phyloP scores from a whole-genome alignment of 2,113 vertebrate species.

The Poecilia latipinna region DNA sequence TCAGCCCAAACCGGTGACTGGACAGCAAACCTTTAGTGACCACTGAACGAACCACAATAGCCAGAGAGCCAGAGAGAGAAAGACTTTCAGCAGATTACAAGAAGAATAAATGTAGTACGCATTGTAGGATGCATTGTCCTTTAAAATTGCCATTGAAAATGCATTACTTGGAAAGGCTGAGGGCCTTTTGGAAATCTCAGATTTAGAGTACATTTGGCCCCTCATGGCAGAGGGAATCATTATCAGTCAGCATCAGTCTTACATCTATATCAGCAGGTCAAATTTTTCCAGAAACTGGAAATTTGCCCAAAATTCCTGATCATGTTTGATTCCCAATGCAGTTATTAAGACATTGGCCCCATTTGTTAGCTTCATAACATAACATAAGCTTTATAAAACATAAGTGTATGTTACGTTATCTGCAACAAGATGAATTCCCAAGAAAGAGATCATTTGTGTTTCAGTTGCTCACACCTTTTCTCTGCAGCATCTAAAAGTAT shows the following conservation, averaged over 20 bases:
- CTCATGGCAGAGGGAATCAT: no score
- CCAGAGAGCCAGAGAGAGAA: no score
- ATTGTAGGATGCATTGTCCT: no score
- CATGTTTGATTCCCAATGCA: not conserved
- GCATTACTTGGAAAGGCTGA: not conserved
- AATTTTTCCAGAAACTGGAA: not conserved
- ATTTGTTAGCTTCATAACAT: not conserved
- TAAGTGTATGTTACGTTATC: not conserved
- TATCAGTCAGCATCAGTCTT: not conserved
- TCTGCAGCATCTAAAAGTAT: slow-evolving; percentile 83
- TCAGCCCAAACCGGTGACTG: no score
- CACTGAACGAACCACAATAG: not conserved
- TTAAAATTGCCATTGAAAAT: no score
- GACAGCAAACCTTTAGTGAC: not conserved
- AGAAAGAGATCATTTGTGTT: not conserved
- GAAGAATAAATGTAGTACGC: no score
- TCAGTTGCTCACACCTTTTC: slow-evolving; percentile 81
- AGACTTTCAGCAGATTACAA: no score
- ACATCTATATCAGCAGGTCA: not conserved
- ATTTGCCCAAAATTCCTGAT: not conserved
- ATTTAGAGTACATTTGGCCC: not conserved
- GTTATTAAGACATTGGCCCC: no score
- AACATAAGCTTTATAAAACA: not conserved
- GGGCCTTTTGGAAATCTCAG: not conserved
- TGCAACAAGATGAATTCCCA: not conserved